Conservation (phyloP, 2,113 vertebrate genomes). For the Centropus bengalensis region DNA sequence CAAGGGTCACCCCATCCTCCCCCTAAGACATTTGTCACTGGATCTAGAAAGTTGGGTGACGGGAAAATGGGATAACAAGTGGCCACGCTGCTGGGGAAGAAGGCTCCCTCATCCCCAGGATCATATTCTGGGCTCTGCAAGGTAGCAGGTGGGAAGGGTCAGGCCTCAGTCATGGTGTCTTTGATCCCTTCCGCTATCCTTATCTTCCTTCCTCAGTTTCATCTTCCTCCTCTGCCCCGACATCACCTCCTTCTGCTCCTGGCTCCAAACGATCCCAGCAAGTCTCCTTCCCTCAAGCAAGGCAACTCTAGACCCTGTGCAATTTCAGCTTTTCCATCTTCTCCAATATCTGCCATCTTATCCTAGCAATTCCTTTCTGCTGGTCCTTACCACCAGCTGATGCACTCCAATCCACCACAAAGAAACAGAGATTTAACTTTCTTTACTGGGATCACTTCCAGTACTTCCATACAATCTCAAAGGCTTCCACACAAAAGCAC, state of each 20-base stretch:
- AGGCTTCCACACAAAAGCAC: not conserved
- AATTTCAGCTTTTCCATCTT: not conserved
- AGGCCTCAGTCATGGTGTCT: not conserved
- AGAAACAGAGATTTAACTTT: not conserved
- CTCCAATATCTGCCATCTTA: not conserved
- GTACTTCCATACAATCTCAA: not conserved
- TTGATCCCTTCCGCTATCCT: not conserved
- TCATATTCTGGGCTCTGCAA: rapidly evolving
- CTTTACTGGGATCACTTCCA: not conserved
- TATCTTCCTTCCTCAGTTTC: not conserved
- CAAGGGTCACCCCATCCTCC: not conserved
- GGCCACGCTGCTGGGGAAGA: rapidly evolving
- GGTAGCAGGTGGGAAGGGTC: not conserved
- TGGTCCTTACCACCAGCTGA: not conserved
- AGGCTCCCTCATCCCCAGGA: not conserved
- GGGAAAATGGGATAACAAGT: not conserved
- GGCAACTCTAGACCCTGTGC: not conserved
- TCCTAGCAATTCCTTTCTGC: not conserved
- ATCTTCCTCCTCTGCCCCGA: not conserved
- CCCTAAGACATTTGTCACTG: not conserved
- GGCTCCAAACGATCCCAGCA: not conserved
- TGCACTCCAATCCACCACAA: not conserved
- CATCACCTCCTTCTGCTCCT: not conserved
- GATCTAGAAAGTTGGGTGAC: not conserved
- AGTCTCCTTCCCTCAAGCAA: not conserved